These are phyloP conservation scores for Hemiscyllium ocellatum DNA, from an alignment of 2,113 vertebrate genomes.

Conservation along the genomic window DNA sequence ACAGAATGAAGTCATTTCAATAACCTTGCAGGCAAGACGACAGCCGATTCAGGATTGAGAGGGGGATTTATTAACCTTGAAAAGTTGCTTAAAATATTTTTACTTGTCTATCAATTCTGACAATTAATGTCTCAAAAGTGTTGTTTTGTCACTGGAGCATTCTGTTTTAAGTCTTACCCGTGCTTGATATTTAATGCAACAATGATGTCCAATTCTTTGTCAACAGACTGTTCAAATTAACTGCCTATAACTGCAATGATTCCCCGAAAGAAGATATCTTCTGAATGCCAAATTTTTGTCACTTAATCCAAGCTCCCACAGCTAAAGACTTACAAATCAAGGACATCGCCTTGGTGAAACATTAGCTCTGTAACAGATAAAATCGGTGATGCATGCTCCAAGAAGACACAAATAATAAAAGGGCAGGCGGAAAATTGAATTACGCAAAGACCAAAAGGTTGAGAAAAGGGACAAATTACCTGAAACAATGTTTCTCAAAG, in stretches of 20 bases:
- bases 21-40: neutral
- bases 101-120: neutral
- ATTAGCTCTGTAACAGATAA: neutral
- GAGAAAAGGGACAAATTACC: neutral
- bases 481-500: neutral
- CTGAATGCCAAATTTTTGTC: slow-evolving; percentile 3
- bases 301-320: neutral
- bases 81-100: neutral
- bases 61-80: neutral
- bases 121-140: neutral
- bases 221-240: neutral
- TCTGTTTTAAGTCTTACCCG: neutral
- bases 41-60: neutral
- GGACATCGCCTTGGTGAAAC: neutral
- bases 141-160: neutral
- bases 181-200: neutral
- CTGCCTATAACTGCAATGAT: neutral
- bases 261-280: neutral
- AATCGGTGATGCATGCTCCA: neutral
- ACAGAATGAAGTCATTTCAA: neutral
- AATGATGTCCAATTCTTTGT: neutral
- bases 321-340: neutral
- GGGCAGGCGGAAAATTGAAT: neutral
- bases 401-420: neutral
- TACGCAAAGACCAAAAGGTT: neutral